Evolutionary conservation across 2,888 invertebrate genomes (phyloP).

Genomic region (Leucophora obtusa): DNA sequence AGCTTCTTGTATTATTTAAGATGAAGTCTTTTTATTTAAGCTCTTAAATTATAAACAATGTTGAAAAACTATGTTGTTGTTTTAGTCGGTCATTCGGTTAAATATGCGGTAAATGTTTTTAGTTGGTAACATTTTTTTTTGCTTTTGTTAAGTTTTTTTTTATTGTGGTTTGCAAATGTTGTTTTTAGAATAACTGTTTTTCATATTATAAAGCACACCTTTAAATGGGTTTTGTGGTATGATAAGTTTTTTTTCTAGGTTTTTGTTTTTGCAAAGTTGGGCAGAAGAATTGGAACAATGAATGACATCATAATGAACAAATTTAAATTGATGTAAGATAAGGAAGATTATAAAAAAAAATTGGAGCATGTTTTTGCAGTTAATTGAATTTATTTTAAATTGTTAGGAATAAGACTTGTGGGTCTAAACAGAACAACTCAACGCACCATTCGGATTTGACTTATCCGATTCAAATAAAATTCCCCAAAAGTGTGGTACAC

Average conservation of each 20-base stretch:
- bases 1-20: slow-evolving; percentile 15
- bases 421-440: too few species aligned
- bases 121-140: slow-evolving; percentile 16
- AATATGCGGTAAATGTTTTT: slow-evolving; percentile 58
- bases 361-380: not conserved
- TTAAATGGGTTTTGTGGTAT: slow-evolving; percentile 36
- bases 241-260: slow-evolving; percentile 14
- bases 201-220: slow-evolving; percentile 58
- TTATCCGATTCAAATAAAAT: too few species aligned
- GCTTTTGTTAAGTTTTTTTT: slow-evolving; percentile 32
- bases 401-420: too few species aligned
- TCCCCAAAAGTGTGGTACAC: too few species aligned
- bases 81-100: slow-evolving; percentile 64
- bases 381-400: too few species aligned
- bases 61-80: slow-evolving; percentile 25
- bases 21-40: not conserved
- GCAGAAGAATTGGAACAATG: slow-evolving; percentile 26
- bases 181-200: slow-evolving; percentile 46
- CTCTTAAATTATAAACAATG: slow-evolving; percentile 45
- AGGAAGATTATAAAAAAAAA: not conserved
- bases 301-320: slow-evolving; percentile 20
- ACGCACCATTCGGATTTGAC: too few species aligned
- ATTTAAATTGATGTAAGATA: slow-evolving; percentile 27
- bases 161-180: slow-evolving; percentile 33
- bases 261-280: slow-evolving; percentile 29